phyloP scores from a whole-genome alignment of 1,140 invertebrate species.

The Anoplophora glabripennis region DNA sequence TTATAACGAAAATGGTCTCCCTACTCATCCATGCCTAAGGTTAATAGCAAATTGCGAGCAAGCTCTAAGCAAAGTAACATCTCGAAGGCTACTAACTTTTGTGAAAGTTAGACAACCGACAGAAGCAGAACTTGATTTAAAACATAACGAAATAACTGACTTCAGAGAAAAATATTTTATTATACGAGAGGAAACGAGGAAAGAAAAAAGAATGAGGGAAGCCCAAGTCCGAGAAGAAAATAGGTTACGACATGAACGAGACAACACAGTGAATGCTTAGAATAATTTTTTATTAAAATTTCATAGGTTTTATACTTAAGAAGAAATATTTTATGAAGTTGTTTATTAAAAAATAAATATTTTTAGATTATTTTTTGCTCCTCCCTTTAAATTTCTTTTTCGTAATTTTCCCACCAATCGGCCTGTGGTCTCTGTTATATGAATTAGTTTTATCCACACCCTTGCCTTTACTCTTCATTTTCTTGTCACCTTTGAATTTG shows the following conservation, averaged over 20 bases:
- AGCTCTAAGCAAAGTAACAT: constrained; percentile 70
- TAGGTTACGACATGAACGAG: constrained; percentile 29
- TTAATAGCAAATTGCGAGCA: constrained; percentile 86
- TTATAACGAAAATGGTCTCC: constrained; percentile 72
- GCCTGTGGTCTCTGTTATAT: constrained; percentile 25
- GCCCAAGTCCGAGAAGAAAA: constrained; percentile 37
- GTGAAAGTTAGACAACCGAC: constrained; percentile 69
- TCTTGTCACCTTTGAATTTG: constrained; percentile 10
- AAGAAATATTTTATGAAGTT: constrained; percentile 5
- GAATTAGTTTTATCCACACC: constrained; percentile 28
- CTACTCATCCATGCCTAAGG: constrained; percentile 73
- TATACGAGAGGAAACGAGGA: constrained; percentile 59
- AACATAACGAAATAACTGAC: constrained; percentile 46
- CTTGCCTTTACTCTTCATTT: constrained; percentile 16
- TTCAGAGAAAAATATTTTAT: constrained; percentile 67
- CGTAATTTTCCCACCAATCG: constrained; percentile 29
- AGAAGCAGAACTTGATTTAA: constrained; percentile 31
- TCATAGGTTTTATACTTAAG: not conserved
- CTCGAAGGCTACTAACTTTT: constrained; percentile 81
- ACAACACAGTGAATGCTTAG: constrained; percentile 6
- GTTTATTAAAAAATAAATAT: not conserved
- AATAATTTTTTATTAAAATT: not conserved
- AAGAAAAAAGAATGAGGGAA: constrained; percentile 51
- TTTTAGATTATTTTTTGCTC: not conserved
- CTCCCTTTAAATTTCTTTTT: constrained; percentile 3